Evolutionary conservation across 1,140 invertebrate genomes (phyloP).

Genomic region (Ceratoteleas bidentatus): DNA sequence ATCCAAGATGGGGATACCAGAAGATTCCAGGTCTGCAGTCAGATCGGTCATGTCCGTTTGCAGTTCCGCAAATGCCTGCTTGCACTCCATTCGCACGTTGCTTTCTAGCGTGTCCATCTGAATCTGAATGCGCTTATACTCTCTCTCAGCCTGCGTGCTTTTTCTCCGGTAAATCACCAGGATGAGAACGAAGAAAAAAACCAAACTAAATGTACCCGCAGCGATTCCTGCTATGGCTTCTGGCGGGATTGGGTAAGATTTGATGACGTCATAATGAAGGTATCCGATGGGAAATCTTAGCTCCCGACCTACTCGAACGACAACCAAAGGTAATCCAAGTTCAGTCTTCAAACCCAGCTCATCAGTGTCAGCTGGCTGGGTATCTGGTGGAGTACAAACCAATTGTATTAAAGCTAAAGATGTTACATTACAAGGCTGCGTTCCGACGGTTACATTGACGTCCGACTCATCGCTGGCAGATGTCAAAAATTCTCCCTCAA

Average conservation of each 20-base stretch:
- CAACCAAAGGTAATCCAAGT: constrained; percentile 91
- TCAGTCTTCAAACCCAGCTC: constrained; percentile 90
- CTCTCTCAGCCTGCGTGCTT: constrained; percentile 96
- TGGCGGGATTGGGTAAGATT: constrained; percentile 91
- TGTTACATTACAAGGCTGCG: constrained; percentile 93
- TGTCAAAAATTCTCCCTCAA: constrained; percentile 96
- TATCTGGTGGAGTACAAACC: constrained; percentile 93
- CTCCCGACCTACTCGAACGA: constrained; percentile 93
- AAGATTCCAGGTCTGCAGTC: constrained; percentile 96
- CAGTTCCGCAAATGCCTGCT: constrained; percentile 98
- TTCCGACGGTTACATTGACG: constrained; percentile 96
- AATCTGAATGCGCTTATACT: constrained; percentile 98
- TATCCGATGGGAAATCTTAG: constrained; percentile 93
- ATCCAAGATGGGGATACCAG: constrained; percentile 97
- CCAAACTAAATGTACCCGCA: constrained; percentile 90
- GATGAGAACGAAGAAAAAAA: constrained; percentile 92
- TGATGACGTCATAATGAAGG: constrained; percentile 93
- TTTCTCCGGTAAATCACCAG: constrained; percentile 94
- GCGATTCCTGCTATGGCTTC: constrained; percentile 93
- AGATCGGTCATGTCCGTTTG: constrained; percentile 99
- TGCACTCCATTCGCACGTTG: constrained; percentile 98
- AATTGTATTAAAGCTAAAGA: constrained; percentile 93
- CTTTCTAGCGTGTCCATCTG: constrained; percentile 99
- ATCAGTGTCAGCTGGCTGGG: constrained; percentile 92
- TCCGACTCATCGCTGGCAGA: constrained; percentile 95